Evolutionary conservation across 2,113 vertebrate genomes (phyloP), one percentile per base, ranked within the genome.

Genomic region (Hylia prasina): DNA sequence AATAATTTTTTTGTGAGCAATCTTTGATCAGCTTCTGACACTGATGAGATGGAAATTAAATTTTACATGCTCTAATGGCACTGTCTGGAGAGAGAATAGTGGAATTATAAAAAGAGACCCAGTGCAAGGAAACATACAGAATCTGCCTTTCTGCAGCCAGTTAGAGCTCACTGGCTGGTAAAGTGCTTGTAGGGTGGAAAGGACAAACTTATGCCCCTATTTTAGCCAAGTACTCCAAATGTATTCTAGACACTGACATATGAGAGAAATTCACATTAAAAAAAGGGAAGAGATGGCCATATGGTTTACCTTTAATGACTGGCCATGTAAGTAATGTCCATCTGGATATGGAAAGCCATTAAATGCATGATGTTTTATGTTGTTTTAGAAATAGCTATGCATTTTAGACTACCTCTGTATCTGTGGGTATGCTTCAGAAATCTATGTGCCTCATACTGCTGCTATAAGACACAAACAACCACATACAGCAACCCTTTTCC

Each of bases 11-110:
- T 94, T 65, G 72, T 75, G 65, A 85, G 87, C 96, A 96, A 95
- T 95, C 76, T 96, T 97, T 96, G 93, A 97, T 96, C 97, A 94
- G 90, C 76, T 96, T 96, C 94, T 96, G 85, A 92, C 93, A 95
- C 89, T 97, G 97, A 97, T 92, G 80, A 94, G 94, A 93, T 96
- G 72, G 93, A 96, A 97, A 97, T 97, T 93, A 95, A 93, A 97
- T 97, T 97, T 96, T 97, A 92, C 95, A 96, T 95, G 96, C 94
- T 96, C 94, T 97, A 94, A 95, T 91, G 91, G 76, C 84, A 82
- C 69, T 93, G 78, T 76, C 73, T 94, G 82, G 35, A 96, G 50
- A 97, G 69, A 11, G 7, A 40, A 47, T 4, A 40, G n/a, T 31
- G 42, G 68, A 95, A 96, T 90, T 87, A 93, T 61, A 96, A 76